phyloP scores from a whole-genome alignment of 2,888 invertebrate species.

The Xylota sylvarum region DNA sequence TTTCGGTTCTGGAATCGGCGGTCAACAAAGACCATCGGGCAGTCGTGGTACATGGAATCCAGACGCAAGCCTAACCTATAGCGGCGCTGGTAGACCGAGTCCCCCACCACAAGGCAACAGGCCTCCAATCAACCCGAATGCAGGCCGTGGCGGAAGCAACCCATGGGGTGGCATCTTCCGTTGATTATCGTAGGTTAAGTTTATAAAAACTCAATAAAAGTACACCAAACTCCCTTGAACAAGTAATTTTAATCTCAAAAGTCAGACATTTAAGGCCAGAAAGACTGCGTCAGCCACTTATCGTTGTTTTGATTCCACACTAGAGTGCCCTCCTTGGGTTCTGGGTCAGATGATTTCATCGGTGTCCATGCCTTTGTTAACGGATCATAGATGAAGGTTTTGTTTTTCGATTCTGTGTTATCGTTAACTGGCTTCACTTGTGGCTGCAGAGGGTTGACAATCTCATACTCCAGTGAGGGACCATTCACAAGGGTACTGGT shows the following conservation, averaged over 20 bases:
- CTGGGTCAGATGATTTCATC: constrained; percentile 79
- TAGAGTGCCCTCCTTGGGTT: constrained; percentile 80
- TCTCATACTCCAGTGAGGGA: constrained; percentile 82
- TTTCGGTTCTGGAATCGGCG: constrained; percentile 57
- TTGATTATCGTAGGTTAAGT: neutral
- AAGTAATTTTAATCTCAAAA: constrained; percentile 27
- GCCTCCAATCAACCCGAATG: neutral
- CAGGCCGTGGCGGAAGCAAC: constrained; percentile 32
- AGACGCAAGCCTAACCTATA: constrained; percentile 65
- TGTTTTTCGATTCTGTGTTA: constrained; percentile 79
- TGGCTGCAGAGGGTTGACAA: constrained; percentile 78
- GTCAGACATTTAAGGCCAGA: constrained; percentile 29
- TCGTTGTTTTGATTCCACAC: constrained; percentile 83
- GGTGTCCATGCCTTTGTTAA: constrained; percentile 80
- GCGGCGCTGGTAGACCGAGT: neutral
- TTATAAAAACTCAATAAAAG: constrained; percentile 48
- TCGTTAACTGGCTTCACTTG: constrained; percentile 77
- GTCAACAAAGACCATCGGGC: constrained; percentile 26
- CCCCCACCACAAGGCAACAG: neutral
- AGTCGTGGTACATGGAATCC: constrained; percentile 51
- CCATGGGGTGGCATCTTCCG: constrained; percentile 42
- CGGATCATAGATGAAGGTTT: constrained; percentile 81
- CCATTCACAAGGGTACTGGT: neutral
- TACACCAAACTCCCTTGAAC: neutral
- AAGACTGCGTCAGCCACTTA: constrained; percentile 81